Evolutionary conservation across 2,113 vertebrate genomes (phyloP).

Genomic region (Charadrius vociferus): DNA sequence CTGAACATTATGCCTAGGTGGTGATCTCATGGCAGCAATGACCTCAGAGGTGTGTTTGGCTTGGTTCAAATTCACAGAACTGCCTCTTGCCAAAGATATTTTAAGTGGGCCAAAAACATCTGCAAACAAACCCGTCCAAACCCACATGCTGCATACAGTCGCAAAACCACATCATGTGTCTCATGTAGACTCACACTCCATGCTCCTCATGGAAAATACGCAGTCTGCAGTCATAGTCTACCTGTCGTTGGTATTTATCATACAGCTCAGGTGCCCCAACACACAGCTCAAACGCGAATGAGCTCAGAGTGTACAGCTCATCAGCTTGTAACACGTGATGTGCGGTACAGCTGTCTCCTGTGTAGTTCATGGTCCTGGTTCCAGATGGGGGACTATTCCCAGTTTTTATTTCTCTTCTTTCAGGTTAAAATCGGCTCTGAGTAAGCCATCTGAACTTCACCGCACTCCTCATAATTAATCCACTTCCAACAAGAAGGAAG

Average conservation of each 20-base stretch:
- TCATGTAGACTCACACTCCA: rapidly evolving
- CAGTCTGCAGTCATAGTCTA: background rate
- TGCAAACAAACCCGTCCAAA: background rate
- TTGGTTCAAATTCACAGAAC: slow-evolving; percentile 5
- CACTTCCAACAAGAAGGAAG: background rate
- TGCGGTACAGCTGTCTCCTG: background rate
- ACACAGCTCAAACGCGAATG: background rate
- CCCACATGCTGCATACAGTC: background rate
- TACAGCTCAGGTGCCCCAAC: background rate
- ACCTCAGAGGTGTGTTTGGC: slow-evolving; percentile 32
- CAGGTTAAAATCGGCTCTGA: background rate
- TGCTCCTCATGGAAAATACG: rapidly evolving
- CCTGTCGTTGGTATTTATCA: background rate
- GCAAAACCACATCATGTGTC: background rate
- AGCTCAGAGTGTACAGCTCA: background rate
- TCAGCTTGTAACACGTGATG: too few relatives aligned
- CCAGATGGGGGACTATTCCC: background rate
- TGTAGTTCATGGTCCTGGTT: background rate
- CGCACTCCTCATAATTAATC: background rate
- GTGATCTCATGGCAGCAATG: slow-evolving; percentile 32
- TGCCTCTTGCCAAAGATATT: background rate
- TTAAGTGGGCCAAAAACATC: background rate
- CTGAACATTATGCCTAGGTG: background rate
- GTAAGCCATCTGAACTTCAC: background rate
- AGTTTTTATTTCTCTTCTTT: background rate